phyloP scores from a whole-genome alignment of 2,888 invertebrate genomes.

The Trilocha varians region DNA sequence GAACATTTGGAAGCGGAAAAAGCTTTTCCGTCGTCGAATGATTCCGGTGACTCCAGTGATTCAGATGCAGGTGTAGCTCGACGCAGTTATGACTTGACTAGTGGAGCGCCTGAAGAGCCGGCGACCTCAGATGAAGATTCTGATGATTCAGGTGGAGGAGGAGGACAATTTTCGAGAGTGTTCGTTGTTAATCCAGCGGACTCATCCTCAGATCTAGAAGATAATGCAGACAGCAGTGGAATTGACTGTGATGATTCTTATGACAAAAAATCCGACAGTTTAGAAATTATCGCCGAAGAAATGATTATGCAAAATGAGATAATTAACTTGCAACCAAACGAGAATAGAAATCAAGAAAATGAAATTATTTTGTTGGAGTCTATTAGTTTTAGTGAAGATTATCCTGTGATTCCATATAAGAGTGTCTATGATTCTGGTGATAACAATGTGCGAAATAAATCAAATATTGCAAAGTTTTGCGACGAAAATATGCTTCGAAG shows the following conservation, averaged over 20 bases:
- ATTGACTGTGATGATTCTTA: conserved; percentile 78
- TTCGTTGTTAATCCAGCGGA: conserved; percentile 78
- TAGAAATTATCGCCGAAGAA: conserved; percentile 50
- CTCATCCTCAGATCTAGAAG: conserved; percentile 75
- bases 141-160: conserved; percentile 71
- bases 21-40: conserved; percentile 70
- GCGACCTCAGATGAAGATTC: conserved; percentile 67
- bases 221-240: conserved; percentile 73
- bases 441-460: conserved; percentile 28
- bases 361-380: conserved; percentile 50
- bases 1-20: conserved; percentile 67
- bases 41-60: conserved; percentile 62
- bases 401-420: conserved; percentile 38
- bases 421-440: conserved; percentile 35
- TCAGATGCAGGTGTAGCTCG: conserved; percentile 54
- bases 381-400: conserved; percentile 48
- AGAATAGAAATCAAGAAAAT: conserved; percentile 28
- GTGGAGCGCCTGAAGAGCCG: conserved; percentile 59
- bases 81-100: conserved; percentile 59
- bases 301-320: conserved; percentile 37
- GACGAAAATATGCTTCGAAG: conserved; percentile 63
- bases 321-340: conserved; percentile 26
- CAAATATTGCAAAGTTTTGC: conserved; percentile 48
- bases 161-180: conserved; percentile 75
- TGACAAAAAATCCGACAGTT: conserved; percentile 59